Percentiles rank a stretch among this genome's conserved stretches.
phyloP scores from a whole-genome alignment of 2,797 vertebrate genomes.

The Poeciliopsis presidionis region DNA sequence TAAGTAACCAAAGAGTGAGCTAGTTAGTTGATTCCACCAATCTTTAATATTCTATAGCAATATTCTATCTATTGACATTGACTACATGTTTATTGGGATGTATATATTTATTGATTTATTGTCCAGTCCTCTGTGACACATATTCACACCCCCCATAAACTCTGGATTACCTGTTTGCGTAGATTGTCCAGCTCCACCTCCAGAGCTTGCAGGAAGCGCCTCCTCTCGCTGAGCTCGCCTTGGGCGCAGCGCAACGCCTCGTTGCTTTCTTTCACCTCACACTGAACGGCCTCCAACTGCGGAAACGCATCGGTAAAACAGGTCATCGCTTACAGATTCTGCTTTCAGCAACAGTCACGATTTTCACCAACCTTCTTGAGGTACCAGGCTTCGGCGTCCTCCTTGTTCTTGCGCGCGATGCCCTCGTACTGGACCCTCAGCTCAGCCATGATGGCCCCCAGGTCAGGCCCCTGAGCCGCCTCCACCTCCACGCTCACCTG shows the following conservation, averaged over 20 bases:
- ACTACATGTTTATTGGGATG: too few relatives aligned
- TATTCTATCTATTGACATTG: too few relatives aligned
- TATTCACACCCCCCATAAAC: background rate
- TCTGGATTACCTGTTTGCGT: slow-evolving; percentile 77
- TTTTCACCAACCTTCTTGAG: slow-evolving; percentile 79
- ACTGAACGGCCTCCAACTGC: slow-evolving; percentile 80
- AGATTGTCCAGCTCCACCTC: slow-evolving; percentile 83
- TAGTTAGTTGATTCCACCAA: too few relatives aligned
- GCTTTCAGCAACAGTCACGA: too few relatives aligned
- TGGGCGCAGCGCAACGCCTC: slow-evolving; percentile 80
- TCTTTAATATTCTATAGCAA: too few relatives aligned
- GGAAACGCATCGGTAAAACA: slow-evolving; percentile 11
- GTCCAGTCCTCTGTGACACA: too few relatives aligned
- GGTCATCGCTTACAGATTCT: background rate
- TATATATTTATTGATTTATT: background rate
- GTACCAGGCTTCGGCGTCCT: slow-evolving; percentile 84
- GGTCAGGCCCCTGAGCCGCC: slow-evolving; percentile 81
- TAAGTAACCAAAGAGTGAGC: too few relatives aligned
- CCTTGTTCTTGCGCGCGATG: slow-evolving; percentile 84
- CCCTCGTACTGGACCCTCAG: slow-evolving; percentile 84
- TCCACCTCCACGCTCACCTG: slow-evolving; percentile 86
- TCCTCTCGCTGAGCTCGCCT: slow-evolving; percentile 78
- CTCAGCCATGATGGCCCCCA: slow-evolving; percentile 80
- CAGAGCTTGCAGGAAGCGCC: slow-evolving; percentile 82
- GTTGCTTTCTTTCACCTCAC: slow-evolving; percentile 81